phyloP scores from a whole-genome alignment of 2,113 vertebrate genomes.

The Bujurquina vittata region DNA sequence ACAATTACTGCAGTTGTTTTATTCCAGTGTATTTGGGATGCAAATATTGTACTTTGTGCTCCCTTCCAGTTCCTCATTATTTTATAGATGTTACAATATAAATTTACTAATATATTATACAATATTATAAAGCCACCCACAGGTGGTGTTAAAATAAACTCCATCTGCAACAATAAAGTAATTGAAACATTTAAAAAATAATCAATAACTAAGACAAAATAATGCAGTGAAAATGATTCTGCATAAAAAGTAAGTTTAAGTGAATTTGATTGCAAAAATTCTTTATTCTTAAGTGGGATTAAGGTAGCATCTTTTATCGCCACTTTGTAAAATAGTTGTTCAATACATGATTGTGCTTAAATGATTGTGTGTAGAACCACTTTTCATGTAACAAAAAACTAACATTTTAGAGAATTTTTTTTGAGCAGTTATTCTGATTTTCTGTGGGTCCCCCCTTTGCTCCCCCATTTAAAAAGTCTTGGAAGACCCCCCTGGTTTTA shows the following conservation, averaged over 20 bases:
- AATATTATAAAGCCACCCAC: neutral
- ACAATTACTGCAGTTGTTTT: too few species aligned
- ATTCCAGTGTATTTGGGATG: neutral
- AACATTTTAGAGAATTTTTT: too few species aligned
- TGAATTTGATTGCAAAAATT: neutral
- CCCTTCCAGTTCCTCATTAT: neutral
- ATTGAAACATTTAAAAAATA: too few species aligned
- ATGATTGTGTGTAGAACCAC: neutral
- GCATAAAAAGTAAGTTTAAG: neutral
- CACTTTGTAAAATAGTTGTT: slow-evolving; percentile 3
- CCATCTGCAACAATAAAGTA: too few species aligned
- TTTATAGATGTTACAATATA: neutral
- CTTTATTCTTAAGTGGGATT: neutral
- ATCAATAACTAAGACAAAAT: neutral
- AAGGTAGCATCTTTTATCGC: neutral
- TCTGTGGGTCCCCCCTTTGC: too few species aligned
- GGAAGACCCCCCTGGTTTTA: neutral
- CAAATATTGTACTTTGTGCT: neutral
- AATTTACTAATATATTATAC: neutral
- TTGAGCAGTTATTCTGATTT: too few species aligned
- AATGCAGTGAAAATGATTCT: neutral
- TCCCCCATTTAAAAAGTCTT: too few species aligned
- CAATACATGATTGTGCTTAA: neutral
- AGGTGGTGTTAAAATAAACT: too few species aligned
- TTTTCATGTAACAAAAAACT: neutral